A percentile compares a stretch with the other conserved stretches of the same genome.
Conservation (phyloP, 2,797 vertebrate species). For the Semaprochilodus insignis region DNA sequence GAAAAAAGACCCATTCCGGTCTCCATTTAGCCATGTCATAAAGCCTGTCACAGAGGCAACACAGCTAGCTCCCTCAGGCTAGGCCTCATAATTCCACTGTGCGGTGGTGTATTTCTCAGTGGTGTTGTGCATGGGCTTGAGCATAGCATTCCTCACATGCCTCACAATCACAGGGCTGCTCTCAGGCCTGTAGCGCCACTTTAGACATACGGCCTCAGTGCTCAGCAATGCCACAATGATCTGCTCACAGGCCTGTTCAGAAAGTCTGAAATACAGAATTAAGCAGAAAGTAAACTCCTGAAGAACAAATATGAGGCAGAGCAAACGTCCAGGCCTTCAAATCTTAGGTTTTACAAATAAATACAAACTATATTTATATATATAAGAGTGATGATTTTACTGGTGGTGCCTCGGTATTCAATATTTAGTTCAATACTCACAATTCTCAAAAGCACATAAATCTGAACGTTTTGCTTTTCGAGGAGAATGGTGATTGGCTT, state of each 20-base stretch:
- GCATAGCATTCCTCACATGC: conserved; percentile 74
- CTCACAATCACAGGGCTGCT: conserved; percentile 65
- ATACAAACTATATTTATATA: background rate
- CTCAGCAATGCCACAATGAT: conserved; percentile 23
- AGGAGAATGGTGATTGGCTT: conserved; percentile 33
- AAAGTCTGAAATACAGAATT: conserved; percentile 37
- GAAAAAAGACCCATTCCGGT: conserved; percentile 50
- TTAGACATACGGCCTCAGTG: conserved; percentile 31
- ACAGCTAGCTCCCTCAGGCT: conserved; percentile 51
- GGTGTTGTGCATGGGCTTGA: conserved; percentile 70
- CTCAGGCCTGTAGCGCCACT: conserved; percentile 44
- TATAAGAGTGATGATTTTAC: background rate
- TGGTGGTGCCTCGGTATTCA: background rate
- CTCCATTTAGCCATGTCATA: conserved; percentile 55
- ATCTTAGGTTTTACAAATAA: background rate
- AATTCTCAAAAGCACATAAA: background rate
- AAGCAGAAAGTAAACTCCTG: background rate
- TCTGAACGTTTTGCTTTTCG: conserved; percentile 9
- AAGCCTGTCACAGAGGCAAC: conserved; percentile 50
- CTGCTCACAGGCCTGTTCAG: conserved; percentile 31
- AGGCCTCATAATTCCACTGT: conserved; percentile 61
- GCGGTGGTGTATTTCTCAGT: conserved; percentile 58
- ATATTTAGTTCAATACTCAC: background rate
- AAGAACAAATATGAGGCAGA: background rate
- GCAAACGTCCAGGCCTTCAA: background rate